These are phyloP conservation scores for Prosopocoilus inquinatus DNA, from an alignment of 2,888 invertebrate genomes.

Conservation along the genomic window DNA sequence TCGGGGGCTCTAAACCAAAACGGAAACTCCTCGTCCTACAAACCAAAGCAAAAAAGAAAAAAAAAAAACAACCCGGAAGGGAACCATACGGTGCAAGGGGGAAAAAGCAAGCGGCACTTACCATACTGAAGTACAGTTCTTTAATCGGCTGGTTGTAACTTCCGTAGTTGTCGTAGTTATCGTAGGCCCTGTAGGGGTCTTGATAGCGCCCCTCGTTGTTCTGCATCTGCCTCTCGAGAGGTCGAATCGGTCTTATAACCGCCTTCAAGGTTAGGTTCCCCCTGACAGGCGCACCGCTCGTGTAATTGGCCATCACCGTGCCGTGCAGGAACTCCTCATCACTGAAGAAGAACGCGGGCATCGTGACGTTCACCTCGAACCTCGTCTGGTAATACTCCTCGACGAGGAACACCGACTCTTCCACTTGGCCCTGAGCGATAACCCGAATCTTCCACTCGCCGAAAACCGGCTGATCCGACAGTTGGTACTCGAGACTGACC, in stretches of 20 bases:
- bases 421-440: slow-evolving; percentile 83
- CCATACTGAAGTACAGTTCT: slow-evolving; percentile 75
- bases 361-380: slow-evolving; percentile 93
- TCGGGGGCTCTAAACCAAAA: slow-evolving; percentile 74
- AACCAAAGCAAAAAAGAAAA: slow-evolving; percentile 20
- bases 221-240: slow-evolving; percentile 27
- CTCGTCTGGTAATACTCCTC: slow-evolving; percentile 95
- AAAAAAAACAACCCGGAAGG: background rate
- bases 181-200: slow-evolving; percentile 19
- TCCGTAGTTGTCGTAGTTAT: slow-evolving; percentile 16
- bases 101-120: slow-evolving; percentile 51
- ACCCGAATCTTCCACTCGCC: slow-evolving; percentile 91
- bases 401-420: slow-evolving; percentile 82
- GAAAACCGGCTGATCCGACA: slow-evolving; percentile 89
- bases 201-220: slow-evolving; percentile 2
- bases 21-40: slow-evolving; percentile 72
- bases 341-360: slow-evolving; percentile 92
- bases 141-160: slow-evolving; percentile 41
- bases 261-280: slow-evolving; percentile 88
- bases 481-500: slow-evolving; percentile 85
- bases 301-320: slow-evolving; percentile 90
- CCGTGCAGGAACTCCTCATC: slow-evolving; percentile 82
- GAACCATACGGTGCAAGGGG: slow-evolving; percentile 13
- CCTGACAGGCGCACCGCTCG: slow-evolving; percentile 85
- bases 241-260: slow-evolving; percentile 67